Percentiles rank a stretch among this genome's conserved stretches.
Conservation (phyloP, 1,140 invertebrate species). For the Diachasmimorpha longicaudata region DNA sequence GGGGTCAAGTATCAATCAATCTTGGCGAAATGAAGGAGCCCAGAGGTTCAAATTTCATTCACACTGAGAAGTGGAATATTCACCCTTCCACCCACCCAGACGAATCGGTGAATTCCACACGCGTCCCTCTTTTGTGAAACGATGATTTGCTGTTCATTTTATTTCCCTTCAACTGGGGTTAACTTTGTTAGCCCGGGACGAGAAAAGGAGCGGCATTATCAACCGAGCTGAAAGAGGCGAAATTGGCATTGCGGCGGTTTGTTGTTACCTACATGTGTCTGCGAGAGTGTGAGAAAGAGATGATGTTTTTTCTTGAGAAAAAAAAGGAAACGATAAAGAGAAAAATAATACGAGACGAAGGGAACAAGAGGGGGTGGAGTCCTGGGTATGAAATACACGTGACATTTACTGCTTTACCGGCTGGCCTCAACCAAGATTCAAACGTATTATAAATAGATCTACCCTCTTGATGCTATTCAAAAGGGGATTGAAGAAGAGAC, state of each 20-base stretch:
- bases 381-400: constrained; percentile 62
- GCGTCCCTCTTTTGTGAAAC: not conserved
- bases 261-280: not conserved
- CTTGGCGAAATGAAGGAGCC: not conserved
- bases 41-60: not conserved
- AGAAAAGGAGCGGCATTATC: constrained; percentile 26
- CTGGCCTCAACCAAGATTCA: constrained; percentile 52
- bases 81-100: not conserved
- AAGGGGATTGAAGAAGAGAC: constrained; percentile 32
- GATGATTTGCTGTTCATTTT: constrained; percentile 2
- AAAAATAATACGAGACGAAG: constrained; percentile 19
- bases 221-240: constrained; percentile 26
- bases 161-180: constrained; percentile 10
- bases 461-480: constrained; percentile 16
- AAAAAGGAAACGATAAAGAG: not conserved
- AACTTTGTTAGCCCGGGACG: constrained; percentile 32
- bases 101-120: not conserved
- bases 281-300: constrained; percentile 25
- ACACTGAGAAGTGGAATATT: not conserved
- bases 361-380: constrained; percentile 45
- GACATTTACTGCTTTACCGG: constrained; percentile 62
- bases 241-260: constrained; percentile 32
- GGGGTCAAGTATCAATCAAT: not conserved
- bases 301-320: not conserved
- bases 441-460: constrained; percentile 61